Evolutionary conservation across 2,113 vertebrate genomes (phyloP).

Genomic region (Pelecanus crispus): DNA sequence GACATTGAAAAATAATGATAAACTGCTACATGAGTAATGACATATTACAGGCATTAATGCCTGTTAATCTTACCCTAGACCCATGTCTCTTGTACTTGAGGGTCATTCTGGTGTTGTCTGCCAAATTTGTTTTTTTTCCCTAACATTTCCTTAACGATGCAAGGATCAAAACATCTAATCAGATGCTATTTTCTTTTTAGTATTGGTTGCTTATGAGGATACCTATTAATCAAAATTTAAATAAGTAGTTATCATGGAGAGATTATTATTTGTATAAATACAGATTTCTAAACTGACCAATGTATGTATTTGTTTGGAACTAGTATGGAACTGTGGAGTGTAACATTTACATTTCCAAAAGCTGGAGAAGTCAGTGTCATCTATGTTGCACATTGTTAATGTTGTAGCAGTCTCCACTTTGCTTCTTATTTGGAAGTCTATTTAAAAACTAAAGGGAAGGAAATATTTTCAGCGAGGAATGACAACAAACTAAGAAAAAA

Average conservation of each 20-base stretch:
- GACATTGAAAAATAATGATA: conserved; percentile 53
- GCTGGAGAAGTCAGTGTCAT: background rate
- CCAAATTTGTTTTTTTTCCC: background rate
- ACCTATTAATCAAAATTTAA: background rate
- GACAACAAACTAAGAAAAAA: background rate
- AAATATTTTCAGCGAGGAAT: background rate
- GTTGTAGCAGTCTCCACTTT: background rate
- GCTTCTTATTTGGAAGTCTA: background rate
- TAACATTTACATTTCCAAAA: background rate
- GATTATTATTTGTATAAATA: background rate
- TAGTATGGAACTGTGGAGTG: background rate
- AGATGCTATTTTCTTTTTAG: background rate
- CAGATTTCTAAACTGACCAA: background rate
- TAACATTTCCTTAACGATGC: background rate
- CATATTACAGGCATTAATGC: background rate
- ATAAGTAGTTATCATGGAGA: background rate
- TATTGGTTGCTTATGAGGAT: background rate
- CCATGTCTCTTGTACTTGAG: background rate
- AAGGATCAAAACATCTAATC: background rate
- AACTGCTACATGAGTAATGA: conserved; percentile 55
- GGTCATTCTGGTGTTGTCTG: background rate
- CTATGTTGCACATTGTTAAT: background rate
- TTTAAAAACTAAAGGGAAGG: background rate
- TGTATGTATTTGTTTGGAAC: background rate
- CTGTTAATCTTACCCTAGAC: conserved; percentile 7